Evolutionary conservation across 2,797 vertebrate species (phyloP).

Genomic region (Danio choprae): DNA sequence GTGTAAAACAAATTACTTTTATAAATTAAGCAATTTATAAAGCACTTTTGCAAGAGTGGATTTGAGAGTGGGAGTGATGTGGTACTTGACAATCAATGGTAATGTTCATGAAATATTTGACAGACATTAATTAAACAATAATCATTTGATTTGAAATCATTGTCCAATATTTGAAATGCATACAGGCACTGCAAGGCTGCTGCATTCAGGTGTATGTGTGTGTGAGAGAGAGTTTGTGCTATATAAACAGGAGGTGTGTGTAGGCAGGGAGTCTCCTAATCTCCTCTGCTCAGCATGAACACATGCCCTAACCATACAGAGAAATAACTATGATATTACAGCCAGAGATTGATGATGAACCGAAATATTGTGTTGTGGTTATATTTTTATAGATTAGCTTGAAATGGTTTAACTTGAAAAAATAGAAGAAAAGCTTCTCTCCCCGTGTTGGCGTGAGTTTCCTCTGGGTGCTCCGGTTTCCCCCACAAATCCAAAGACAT

Average conservation of each 20-base stretch:
- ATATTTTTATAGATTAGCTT: neutral
- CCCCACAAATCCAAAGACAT: too few relatives aligned
- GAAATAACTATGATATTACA: slow-evolving; percentile 15
- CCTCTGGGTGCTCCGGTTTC: too few relatives aligned
- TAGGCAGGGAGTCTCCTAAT: slow-evolving; percentile 47
- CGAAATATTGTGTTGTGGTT: neutral
- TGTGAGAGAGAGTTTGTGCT: neutral
- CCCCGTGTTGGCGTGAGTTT: too few relatives aligned
- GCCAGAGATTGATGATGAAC: neutral
- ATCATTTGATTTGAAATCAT: neutral
- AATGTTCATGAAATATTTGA: slow-evolving; percentile 5
- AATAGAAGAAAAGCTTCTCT: too few relatives aligned
- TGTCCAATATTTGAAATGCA: neutral
- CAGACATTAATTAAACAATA: neutral
- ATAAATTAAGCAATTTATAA: neutral
- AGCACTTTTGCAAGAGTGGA: neutral
- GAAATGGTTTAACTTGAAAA: neutral
- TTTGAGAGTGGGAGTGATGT: neutral
- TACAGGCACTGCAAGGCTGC: neutral
- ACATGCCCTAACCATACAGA: slow-evolving; percentile 27
- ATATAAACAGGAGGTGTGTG: slow-evolving; percentile 43
- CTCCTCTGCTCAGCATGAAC: slow-evolving; percentile 38
- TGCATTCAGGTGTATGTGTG: slow-evolving; percentile 33
- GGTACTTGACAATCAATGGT: neutral
- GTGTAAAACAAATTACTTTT: neutral